Evolutionary conservation across 2,113 vertebrate genomes (phyloP), one percentile per base, ranked within the genome.

Genomic region (Octodon degus): DNA sequence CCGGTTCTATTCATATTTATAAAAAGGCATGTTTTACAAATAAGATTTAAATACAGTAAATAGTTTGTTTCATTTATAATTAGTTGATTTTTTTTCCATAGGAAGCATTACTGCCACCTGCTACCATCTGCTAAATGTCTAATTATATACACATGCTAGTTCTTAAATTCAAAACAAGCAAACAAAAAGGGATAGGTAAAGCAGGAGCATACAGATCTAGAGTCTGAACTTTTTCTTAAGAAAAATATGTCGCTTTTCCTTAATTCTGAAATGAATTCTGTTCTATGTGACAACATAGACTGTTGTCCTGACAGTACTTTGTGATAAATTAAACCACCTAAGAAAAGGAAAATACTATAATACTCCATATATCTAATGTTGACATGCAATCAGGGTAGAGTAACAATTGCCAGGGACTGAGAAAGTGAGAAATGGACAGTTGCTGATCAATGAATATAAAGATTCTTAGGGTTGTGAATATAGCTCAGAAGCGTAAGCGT

Each of bases 41-140:
- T 53, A 68, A n/a, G 22, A n/a, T 55, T 77, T 25, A 68, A 82
- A 94, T 72, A 81, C 43, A 82, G 67, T n/a, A 30, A 60, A 40
- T 1, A 62, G 50, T 86, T 85, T 74, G 40, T 40, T 79, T 17
- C 53, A 67, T 14, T 76, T 85, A 76, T 2, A 84, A 50, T 74
- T 84, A 60, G 47, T 32, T 47, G n/a, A 47, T 63, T 6, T 70
- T 65, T 27, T 65, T 30, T 7, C 74, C 24, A 27, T 1, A 81
- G 63, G 50, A 72, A 81, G 14, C 68, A 19, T 90, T 97, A 55
- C 97, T 97, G 94, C 6, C 60, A 91, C 81, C 96, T 96, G 96
- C 96, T 96, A 96, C 84, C 96, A 55, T 88, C 72, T 74, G 96
- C 96, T 19, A 79, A 70, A 93, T 32, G 0, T 6, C 4, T 80